Conservation (phyloP, 2,888 invertebrate genomes). For the Nomada lathburiana region DNA sequence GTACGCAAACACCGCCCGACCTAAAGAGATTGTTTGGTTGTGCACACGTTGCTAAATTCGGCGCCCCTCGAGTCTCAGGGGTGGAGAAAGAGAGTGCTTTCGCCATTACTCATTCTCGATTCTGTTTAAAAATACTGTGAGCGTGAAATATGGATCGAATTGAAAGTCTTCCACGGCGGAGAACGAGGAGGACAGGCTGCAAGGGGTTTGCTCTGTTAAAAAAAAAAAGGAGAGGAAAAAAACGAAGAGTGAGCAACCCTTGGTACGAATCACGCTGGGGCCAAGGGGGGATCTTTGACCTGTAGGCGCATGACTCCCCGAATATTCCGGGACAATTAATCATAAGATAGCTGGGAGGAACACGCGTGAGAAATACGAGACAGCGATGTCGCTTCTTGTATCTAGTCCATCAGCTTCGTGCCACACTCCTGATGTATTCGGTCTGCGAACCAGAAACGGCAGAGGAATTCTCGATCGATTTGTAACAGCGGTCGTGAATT, state of each 20-base stretch:
- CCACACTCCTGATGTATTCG: constrained; percentile 12
- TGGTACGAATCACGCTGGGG: constrained; percentile 58
- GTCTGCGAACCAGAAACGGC: not conserved
- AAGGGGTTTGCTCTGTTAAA: constrained; percentile 65
- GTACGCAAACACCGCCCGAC: constrained; percentile 48
- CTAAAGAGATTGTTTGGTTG: constrained; percentile 42
- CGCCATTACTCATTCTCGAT: constrained; percentile 75
- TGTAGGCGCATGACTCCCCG: constrained; percentile 67
- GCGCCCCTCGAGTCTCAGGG: constrained; percentile 49
- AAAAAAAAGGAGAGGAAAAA: constrained; percentile 52
- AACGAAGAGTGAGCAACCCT: constrained; percentile 62
- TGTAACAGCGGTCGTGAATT: not conserved
- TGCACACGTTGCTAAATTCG: constrained; percentile 56
- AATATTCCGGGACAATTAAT: constrained; percentile 77
- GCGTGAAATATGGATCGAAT: constrained; percentile 78
- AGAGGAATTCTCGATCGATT: not conserved
- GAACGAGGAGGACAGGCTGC: constrained; percentile 32
- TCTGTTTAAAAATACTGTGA: constrained; percentile 76
- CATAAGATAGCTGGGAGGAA: constrained; percentile 76
- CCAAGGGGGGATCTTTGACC: constrained; percentile 55
- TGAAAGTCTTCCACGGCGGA: constrained; percentile 72
- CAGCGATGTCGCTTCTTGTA: constrained; percentile 72
- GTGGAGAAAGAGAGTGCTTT: constrained; percentile 55
- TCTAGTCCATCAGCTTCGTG: constrained; percentile 50
- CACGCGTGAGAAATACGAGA: constrained; percentile 81